These are phyloP conservation scores for Steinernema khuongi DNA, from an alignment of 1,140 invertebrate genomes.

Conservation along the genomic window DNA sequence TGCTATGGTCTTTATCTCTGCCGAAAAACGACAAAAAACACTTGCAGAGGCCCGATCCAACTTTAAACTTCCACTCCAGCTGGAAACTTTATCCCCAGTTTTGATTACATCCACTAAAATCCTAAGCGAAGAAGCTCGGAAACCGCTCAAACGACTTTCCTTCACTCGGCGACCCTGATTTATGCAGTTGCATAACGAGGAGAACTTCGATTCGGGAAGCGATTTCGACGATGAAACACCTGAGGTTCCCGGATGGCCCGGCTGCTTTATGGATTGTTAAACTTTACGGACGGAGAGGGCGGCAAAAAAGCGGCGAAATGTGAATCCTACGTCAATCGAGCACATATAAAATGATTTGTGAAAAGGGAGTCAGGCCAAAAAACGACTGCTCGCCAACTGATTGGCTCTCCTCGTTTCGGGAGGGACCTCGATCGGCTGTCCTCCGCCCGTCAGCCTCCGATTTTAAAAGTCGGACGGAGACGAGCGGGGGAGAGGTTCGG, in stretches of 20 bases:
- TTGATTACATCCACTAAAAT: no score
- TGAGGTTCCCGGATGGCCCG: background rate
- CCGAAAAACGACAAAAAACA: no score
- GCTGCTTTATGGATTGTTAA: background rate
- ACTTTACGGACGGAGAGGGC: background rate
- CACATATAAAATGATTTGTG: conserved; percentile 10
- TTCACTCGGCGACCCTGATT: background rate
- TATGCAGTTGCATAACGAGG: background rate
- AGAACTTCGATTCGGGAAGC: background rate
- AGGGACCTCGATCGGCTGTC: background rate
- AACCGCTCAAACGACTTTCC: background rate
- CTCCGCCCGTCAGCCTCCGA: background rate
- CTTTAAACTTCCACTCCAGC: no score
- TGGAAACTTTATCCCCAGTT: no score
- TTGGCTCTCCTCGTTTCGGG: background rate
- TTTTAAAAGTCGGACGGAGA: conserved; percentile 12
- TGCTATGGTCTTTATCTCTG: no score
- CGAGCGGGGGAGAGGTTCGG: background rate
- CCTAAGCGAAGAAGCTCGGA: background rate
- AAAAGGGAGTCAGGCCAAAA: background rate
- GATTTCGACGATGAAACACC: background rate
- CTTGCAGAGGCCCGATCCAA: no score
- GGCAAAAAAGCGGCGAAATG: background rate
- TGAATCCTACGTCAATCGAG: background rate
- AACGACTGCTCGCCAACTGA: conserved; percentile 6